Base-by-base conservation (phyloP, 2,888 invertebrate species). In the Tholera decimalis region DNA sequence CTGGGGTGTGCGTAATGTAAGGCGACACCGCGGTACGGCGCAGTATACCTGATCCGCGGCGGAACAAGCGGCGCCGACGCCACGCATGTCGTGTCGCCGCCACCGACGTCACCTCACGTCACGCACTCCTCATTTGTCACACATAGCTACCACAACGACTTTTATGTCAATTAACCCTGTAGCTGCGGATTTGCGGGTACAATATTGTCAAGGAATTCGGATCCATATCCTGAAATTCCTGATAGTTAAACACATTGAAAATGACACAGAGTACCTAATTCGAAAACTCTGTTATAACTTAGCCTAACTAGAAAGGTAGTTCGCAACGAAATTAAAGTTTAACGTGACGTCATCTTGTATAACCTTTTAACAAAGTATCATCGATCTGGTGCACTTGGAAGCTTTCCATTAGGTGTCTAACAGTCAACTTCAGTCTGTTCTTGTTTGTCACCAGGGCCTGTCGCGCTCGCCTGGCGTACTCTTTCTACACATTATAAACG, bases 311-410 rank as follows among this genome's bases (percentile, higher is more conserved):
- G 24, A 43, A n/a, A n/a, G n/a, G n/a, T 18, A 24, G 8, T 46
- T 47, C 30, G 11, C 3, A 53, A 13, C 15, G 4, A 39, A 39
- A 26, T 28, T 35, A 18, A 56, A 55, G 15, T 50, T 33, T 11
- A 50, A 53, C 43, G 70, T 66, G 67, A 73, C 59, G 77, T 82
- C 79, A 83, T 73, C 76, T 79, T 75, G 58, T 74, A 64, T 74
- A 73, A 77, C 81, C 77, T 82, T 82, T 78, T 49, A 84, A 46
- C 37, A 35, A 65, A 82, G 72, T 56, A 77, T 71, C 74, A 86
- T 86, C 88, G 86, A 90, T 88, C 86, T 81, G 73, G 67, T 89
- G 89, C 93, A 92, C 91, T 93, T 91, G 86, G 84, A 88, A 83
- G 92, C 84, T 85, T 92, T 91, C 90, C 87, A 86, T 87, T 82